Percentiles rank a stretch among this genome's conserved stretches.
These are phyloP conservation scores for Ectemnius lituratus DNA, from an alignment of 2,888 invertebrate genomes.

Conservation along the genomic window DNA sequence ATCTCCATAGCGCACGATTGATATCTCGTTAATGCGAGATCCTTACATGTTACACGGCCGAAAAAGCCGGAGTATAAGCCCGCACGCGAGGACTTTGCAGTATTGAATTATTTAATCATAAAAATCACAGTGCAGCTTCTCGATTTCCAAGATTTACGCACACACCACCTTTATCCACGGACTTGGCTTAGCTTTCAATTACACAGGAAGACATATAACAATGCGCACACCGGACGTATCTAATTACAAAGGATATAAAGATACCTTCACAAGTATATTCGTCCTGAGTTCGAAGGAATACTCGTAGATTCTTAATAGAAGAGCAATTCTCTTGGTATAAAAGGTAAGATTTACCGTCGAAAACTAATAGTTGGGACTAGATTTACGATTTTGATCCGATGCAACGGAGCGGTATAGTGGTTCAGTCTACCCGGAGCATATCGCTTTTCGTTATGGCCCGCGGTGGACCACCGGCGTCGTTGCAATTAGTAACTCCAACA, in stretches of 20 bases:
- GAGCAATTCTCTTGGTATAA: no score
- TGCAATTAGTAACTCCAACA: constrained; percentile 75
- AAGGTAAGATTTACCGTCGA: no score
- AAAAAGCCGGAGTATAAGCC: neutral
- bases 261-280: neutral
- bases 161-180: constrained; percentile 20
- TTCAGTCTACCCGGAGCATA: constrained; percentile 56
- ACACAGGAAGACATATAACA: constrained; percentile 22
- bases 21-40: constrained; percentile 40
- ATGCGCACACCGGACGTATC: neutral
- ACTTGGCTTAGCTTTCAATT: constrained; percentile 17
- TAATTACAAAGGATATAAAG: neutral
- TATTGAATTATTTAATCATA: constrained; percentile 17
- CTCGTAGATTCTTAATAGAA: no score
- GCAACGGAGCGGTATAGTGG: constrained; percentile 16
- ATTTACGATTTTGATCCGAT: constrained; percentile 61
- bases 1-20: constrained; percentile 40
- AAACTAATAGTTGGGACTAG: constrained; percentile 32
- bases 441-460: constrained; percentile 72
- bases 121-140: neutral
- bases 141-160: constrained; percentile 4
- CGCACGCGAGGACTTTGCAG: neutral
- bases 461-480: constrained; percentile 71
- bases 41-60: constrained; percentile 26
- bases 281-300: neutral